A percentile compares a stretch with the other conserved stretches of the same genome.
These are phyloP conservation scores for Grus americana DNA, from an alignment of 2,113 vertebrate genomes.

Conservation along the genomic window DNA sequence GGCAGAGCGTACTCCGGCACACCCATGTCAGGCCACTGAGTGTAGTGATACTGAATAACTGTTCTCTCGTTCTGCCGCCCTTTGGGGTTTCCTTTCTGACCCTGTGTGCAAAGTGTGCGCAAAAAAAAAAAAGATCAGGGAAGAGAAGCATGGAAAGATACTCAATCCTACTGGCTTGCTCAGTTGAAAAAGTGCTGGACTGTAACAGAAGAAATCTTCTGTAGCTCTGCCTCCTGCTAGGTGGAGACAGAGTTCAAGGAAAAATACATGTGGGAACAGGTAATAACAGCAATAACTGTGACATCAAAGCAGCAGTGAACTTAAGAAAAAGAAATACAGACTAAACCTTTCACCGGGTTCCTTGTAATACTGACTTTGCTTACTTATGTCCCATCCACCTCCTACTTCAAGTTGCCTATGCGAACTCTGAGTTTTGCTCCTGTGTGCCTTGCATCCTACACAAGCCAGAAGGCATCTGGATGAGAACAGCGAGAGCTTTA, in stretches of 20 bases:
- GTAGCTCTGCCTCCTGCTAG: constrained; percentile 11
- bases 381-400: not conserved
- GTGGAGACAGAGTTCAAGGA: constrained; percentile 19
- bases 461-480: not conserved
- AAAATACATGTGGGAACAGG: not conserved
- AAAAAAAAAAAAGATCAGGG: not conserved
- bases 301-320: not conserved
- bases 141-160: not conserved
- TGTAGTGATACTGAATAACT: constrained; percentile 96
- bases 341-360: not conserved
- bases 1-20: constrained; percentile 96
- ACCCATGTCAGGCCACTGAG: constrained; percentile 99
- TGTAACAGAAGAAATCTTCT: not conserved
- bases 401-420: not conserved
- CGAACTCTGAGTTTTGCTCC: not conserved
- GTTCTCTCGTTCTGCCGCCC: constrained; percentile 88
- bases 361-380: not conserved
- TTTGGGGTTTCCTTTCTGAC: constrained; percentile 90
- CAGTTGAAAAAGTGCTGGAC: not conserved
- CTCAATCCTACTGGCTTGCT: not conserved
- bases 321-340: not conserved
- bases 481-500: not conserved
- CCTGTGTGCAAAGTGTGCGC: constrained; percentile 10
- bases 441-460: not conserved
- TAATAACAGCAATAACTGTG: not conserved